Percentiles rank a stretch among this genome's conserved stretches.
These are phyloP conservation scores for Malthinus flaveolus DNA, from an alignment of 2,888 invertebrate genomes.

Conservation along the genomic window DNA sequence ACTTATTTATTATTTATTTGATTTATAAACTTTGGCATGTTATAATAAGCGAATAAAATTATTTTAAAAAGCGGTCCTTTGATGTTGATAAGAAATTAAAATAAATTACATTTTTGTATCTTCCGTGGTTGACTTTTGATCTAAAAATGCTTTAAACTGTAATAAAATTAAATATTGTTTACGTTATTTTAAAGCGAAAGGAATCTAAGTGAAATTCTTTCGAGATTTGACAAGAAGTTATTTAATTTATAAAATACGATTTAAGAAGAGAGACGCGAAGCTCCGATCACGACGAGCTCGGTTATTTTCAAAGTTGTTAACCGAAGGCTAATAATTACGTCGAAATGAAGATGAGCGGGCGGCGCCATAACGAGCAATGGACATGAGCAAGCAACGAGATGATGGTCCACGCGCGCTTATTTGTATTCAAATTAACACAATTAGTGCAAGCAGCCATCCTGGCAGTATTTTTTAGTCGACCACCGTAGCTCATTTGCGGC, in stretches of 20 bases:
- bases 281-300: slow-evolving; percentile 15
- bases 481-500: slow-evolving; percentile 50
- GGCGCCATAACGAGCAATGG: slow-evolving; percentile 25
- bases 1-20: too few relatives aligned
- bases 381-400: slow-evolving; percentile 16
- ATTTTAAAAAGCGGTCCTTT: too few relatives aligned
- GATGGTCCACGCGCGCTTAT: slow-evolving; percentile 40
- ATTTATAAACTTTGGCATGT: too few relatives aligned
- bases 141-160: too few relatives aligned
- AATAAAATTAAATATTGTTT: too few relatives aligned
- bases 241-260: slow-evolving; percentile 20
- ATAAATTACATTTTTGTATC: too few relatives aligned
- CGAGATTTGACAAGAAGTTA: not conserved
- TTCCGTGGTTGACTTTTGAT: too few relatives aligned
- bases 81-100: too few relatives aligned
- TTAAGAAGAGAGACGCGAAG: slow-evolving; percentile 12
- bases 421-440: slow-evolving; percentile 44
- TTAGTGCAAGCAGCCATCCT: slow-evolving; percentile 36
- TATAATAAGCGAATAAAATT: too few relatives aligned
- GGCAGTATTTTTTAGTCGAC: slow-evolving; percentile 28
- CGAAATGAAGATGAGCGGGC: slow-evolving; percentile 22
- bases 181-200: too few relatives aligned
- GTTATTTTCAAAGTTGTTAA: slow-evolving; percentile 27
- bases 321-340: slow-evolving; percentile 22
- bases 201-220: too few relatives aligned